These are phyloP conservation scores for Danionella dracula DNA, from an alignment of 2,797 vertebrate species.

Conservation along the genomic window DNA sequence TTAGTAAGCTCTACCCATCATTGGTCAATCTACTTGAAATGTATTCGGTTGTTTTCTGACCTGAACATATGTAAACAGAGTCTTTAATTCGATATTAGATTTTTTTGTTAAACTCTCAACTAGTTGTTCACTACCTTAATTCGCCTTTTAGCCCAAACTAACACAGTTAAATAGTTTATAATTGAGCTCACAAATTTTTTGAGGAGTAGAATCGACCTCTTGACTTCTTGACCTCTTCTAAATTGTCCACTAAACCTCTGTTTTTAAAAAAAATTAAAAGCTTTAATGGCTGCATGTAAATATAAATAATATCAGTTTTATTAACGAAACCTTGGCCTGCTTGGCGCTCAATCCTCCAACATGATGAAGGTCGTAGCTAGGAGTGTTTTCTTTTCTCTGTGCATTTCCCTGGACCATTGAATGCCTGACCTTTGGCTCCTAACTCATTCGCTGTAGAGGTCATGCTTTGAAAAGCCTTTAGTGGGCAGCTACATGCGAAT, in stretches of 20 bases:
- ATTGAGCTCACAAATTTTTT: background rate
- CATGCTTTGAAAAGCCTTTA: slow-evolving; percentile 35
- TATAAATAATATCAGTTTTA: background rate
- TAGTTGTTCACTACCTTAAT: no score
- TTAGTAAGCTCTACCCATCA: no score
- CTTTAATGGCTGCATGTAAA: background rate
- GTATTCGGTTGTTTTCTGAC: no score
- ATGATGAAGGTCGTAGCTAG: slow-evolving; percentile 22
- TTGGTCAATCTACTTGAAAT: no score
- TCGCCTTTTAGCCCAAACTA: no score
- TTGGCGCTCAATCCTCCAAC: slow-evolving; percentile 5
- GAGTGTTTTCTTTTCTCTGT: slow-evolving; percentile 5
- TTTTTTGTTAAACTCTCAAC: no score
- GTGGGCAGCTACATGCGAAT: slow-evolving; percentile 47
- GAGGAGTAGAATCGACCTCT: background rate
- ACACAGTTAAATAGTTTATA: background rate
- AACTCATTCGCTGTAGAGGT: slow-evolving; percentile 23
- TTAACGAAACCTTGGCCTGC: background rate
- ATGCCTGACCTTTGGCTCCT: slow-evolving; percentile 23
- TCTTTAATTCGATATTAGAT: no score
- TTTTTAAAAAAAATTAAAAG: background rate
- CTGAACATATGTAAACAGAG: no score
- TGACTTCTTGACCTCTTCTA: background rate
- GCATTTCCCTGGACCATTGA: slow-evolving; percentile 19
- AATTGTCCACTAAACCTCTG: background rate